A percentile compares a stretch with the other conserved stretches of the same genome.
Conservation (phyloP, 1,140 invertebrate genomes). For the Paraescarpia echinospica region DNA sequence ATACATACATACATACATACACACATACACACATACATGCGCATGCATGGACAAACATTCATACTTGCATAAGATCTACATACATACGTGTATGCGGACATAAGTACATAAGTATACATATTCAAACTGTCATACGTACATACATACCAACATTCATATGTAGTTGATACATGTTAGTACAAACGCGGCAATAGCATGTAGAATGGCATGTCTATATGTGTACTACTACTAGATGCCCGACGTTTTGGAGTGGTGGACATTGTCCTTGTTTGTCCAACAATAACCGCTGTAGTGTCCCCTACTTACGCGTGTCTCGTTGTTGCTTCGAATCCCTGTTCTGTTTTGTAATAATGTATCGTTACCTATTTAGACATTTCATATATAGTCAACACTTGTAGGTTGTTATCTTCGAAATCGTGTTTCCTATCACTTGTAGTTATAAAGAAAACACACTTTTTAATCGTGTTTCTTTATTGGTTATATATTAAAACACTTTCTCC, state of each 20-base stretch:
- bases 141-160: not conserved
- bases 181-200: too few species aligned
- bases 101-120: not conserved
- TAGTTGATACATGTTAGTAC: too few species aligned
- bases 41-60: too few species aligned
- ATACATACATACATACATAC: too few species aligned
- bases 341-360: not conserved
- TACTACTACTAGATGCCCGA: too few species aligned
- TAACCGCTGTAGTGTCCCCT: not conserved
- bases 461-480: too few species aligned
- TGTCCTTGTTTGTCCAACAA: not conserved
- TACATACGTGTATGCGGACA: not conserved
- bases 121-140: not conserved
- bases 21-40: too few species aligned
- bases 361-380: not conserved
- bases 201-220: too few species aligned
- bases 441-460: too few species aligned
- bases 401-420: not conserved
- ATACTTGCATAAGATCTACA: not conserved
- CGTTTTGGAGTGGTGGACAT: not conserved
- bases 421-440: not conserved
- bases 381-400: not conserved
- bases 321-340: not conserved
- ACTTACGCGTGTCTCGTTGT: not conserved
- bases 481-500: too few species aligned